phyloP scores from a whole-genome alignment of 2,888 invertebrate species.

The Drosophila birchii region DNA sequence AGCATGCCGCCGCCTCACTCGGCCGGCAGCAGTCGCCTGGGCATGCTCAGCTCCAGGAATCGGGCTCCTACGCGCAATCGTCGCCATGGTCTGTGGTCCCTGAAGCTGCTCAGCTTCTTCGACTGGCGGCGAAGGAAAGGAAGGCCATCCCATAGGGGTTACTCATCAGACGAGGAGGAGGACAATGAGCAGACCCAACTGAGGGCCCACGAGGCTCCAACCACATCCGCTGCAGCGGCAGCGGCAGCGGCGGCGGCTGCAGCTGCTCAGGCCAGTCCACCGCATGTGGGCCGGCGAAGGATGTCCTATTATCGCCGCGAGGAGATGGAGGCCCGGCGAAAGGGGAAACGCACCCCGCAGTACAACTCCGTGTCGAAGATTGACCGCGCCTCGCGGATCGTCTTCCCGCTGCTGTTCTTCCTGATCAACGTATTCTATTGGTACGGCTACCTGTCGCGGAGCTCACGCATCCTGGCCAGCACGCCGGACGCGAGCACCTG shows the following conservation, averaged over 20 bases:
- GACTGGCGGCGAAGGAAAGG: constrained; percentile 61
- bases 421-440: constrained; percentile 92
- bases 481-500: constrained; percentile 80
- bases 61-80: constrained; percentile 58
- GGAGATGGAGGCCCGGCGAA: constrained; percentile 82
- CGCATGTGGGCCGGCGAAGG: constrained; percentile 70
- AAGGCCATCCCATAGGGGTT: constrained; percentile 45
- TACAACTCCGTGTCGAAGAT: constrained; percentile 93
- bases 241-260: constrained; percentile 49
- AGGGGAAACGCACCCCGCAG: constrained; percentile 86
- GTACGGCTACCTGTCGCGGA: constrained; percentile 89
- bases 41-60: constrained; percentile 58
- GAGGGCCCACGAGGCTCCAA: constrained; percentile 71
- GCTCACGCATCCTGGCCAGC: constrained; percentile 83
- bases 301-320: constrained; percentile 82
- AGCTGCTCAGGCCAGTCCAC: constrained; percentile 31
- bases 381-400: constrained; percentile 90
- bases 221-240: constrained; percentile 64
- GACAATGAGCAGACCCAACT: constrained; percentile 82
- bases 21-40: constrained; percentile 55
- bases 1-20: constrained; percentile 80
- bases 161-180: constrained; percentile 72
- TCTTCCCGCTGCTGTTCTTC: constrained; percentile 91
- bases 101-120: constrained; percentile 70
- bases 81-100: constrained; percentile 53